Percentiles rank a stretch among this genome's conserved stretches.
Evolutionary conservation across 37 sponge, comb jelly and placozoan species (phyloP).

Genomic region (Halichondria panicea): DNA sequence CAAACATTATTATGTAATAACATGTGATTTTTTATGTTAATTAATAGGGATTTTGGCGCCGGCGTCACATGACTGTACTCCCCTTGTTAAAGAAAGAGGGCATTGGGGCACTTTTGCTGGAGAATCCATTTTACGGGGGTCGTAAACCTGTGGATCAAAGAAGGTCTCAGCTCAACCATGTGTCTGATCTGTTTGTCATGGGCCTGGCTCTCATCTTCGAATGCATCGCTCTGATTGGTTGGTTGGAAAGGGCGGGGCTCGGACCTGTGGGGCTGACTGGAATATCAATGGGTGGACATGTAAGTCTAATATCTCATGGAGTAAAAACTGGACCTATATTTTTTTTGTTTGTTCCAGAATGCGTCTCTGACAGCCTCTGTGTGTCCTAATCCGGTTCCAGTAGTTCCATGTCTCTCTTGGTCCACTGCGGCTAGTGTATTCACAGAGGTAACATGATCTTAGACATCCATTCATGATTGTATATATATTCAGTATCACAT

Average conservation of each 20-base stretch:
- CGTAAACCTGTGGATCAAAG: slow-evolving; percentile 16
- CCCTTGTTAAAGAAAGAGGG: slow-evolving; percentile 63
- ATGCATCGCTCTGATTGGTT: slow-evolving; percentile 52
- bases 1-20: background rate
- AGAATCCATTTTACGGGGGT: slow-evolving; percentile 77
- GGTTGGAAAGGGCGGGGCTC: slow-evolving; percentile 74
- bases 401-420: slow-evolving; percentile 87
- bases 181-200: slow-evolving; percentile 91
- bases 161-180: slow-evolving; percentile 81
- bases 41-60: slow-evolving; percentile 73
- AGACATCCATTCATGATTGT: background rate
- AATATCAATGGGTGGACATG: slow-evolving; percentile 94
- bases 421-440: slow-evolving; percentile 83
- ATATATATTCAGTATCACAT: background rate
- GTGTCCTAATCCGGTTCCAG: slow-evolving; percentile 75
- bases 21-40: background rate
- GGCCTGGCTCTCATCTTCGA: slow-evolving; percentile 82
- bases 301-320: slow-evolving; percentile 21
- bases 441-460: slow-evolving; percentile 55
- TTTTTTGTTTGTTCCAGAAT: slow-evolving; percentile 56
- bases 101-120: slow-evolving; percentile 83
- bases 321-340: background rate
- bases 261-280: slow-evolving; percentile 89
- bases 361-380: slow-evolving; percentile 71
- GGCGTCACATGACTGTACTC: slow-evolving; percentile 61